These are phyloP conservation scores for Cotesia chilonis DNA, from an alignment of 1,140 invertebrate genomes.

Conservation along the genomic window DNA sequence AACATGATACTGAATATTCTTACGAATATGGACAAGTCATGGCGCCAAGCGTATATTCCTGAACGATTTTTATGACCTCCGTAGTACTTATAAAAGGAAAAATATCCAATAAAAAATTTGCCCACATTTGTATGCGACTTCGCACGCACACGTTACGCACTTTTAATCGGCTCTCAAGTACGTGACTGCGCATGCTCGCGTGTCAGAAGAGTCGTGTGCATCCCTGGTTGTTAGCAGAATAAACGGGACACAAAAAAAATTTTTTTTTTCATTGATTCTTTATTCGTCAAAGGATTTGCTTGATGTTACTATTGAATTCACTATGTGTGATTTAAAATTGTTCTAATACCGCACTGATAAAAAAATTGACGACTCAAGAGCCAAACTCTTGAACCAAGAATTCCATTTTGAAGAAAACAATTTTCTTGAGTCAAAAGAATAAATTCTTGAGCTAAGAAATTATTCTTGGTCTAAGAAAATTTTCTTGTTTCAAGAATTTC, in stretches of 20 bases:
- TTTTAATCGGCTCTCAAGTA: constrained; percentile 31
- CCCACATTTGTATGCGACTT: constrained; percentile 27
- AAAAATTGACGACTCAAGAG: no score
- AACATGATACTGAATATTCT: no score
- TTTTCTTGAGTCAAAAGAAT: no score
- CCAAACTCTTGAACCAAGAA: no score
- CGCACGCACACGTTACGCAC: constrained; percentile 36
- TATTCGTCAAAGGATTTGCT: not conserved
- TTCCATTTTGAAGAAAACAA: no score
- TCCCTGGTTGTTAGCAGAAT: not conserved
- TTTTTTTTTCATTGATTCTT: not conserved
- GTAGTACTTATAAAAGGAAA: constrained; percentile 7
- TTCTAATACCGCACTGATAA: no score
- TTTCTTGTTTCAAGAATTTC: no score
- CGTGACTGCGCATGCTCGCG: constrained; percentile 34
- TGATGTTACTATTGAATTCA: no score
- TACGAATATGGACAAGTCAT: no score
- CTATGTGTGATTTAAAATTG: no score
- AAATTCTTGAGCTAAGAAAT: no score
- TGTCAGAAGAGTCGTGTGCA: constrained; percentile 21
- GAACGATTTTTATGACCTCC: constrained; percentile 14
- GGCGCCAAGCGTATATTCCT: not conserved
- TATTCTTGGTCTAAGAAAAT: no score
- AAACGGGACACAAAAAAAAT: not conserved
- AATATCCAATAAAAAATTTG: constrained; percentile 13